Evolutionary conservation across 2,113 vertebrate genomes (phyloP).

Genomic region (Scalopus aquaticus): DNA sequence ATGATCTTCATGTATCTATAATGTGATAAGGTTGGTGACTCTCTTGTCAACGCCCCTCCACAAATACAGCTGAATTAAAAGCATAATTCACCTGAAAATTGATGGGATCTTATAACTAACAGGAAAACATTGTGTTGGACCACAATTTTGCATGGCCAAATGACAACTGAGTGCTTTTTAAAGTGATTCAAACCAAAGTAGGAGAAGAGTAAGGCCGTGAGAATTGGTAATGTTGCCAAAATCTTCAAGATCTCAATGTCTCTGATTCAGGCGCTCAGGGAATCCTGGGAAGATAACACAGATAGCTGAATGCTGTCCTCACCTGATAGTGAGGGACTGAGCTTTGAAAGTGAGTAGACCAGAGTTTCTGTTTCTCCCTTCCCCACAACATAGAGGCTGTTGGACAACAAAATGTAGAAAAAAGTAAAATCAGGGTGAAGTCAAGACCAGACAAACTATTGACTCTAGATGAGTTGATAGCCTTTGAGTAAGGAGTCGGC

Average conservation of each 20-base stretch:
- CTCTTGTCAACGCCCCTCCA: background rate
- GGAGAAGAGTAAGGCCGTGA: background rate
- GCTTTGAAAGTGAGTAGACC: background rate
- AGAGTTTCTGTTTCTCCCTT: background rate
- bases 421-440: background rate
- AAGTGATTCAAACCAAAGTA: background rate
- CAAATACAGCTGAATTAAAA: background rate
- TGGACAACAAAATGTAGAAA: background rate
- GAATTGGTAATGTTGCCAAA: background rate
- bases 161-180: background rate
- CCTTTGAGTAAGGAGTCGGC: background rate
- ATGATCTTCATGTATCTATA: background rate
- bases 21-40: background rate
- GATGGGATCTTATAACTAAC: background rate
- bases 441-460: background rate
- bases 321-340: background rate
- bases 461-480: background rate
- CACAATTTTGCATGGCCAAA: background rate
- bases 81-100: background rate
- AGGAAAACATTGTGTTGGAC: background rate
- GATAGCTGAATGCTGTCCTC: background rate
- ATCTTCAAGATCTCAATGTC: background rate
- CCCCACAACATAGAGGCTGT: background rate
- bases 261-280: background rate
- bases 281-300: background rate